These are phyloP conservation scores for Serilophus lunatus DNA, from an alignment of 2,113 vertebrate species.

Conservation along the genomic window DNA sequence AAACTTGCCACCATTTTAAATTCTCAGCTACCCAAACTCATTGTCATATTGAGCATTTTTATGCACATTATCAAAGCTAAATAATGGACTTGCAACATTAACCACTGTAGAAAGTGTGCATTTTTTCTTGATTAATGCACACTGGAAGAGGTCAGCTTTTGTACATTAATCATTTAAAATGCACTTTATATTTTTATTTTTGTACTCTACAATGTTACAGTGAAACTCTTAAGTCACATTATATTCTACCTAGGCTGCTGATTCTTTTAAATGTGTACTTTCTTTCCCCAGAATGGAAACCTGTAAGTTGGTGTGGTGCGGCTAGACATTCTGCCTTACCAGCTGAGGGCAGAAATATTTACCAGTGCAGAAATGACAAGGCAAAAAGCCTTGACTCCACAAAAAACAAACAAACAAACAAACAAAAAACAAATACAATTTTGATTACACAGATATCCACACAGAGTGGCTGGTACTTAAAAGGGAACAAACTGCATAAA, in stretches of 20 bases:
- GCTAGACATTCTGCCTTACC: conserved; percentile 20
- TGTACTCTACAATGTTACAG: conserved; percentile 47
- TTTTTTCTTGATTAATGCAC: conserved; percentile 75
- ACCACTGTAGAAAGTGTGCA: conserved; percentile 66
- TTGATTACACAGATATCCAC: background rate
- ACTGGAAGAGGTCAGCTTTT: conserved; percentile 63
- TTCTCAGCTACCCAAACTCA: conserved; percentile 80
- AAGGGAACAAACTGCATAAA: background rate
- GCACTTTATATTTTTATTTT: conserved; percentile 75
- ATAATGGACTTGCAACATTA: conserved; percentile 66
- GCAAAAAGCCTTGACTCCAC: background rate
- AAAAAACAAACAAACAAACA: background rate
- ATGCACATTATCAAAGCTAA: conserved; percentile 77
- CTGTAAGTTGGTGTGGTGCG: background rate
- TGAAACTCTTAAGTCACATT: conserved; percentile 63
- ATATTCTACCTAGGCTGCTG: conserved; percentile 43
- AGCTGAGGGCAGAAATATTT: conserved; percentile 26
- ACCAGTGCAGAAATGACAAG: background rate
- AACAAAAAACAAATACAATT: background rate
- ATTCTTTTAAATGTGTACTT: conserved; percentile 44
- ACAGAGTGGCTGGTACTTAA: background rate
- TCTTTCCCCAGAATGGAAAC: conserved; percentile 60
- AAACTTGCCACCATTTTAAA: conserved; percentile 79
- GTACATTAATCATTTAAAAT: conserved; percentile 80
- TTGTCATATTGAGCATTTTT: conserved; percentile 79